phyloP scores from a whole-genome alignment of 2,888 invertebrate genomes.

The Epiblema foenella region DNA sequence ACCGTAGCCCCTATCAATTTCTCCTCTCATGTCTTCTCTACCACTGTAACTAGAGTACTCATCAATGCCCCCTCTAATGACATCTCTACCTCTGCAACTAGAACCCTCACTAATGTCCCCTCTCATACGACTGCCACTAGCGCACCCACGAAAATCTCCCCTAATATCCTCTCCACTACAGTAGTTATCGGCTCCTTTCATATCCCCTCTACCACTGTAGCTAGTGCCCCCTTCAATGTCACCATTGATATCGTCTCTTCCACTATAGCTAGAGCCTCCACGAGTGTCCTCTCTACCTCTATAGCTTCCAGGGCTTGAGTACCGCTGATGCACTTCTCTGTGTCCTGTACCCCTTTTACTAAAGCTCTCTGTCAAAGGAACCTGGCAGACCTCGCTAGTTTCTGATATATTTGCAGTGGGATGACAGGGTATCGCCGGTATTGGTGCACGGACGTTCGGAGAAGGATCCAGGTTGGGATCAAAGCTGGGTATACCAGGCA shows the following conservation, averaged over 20 bases:
- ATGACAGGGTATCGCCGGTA: neutral
- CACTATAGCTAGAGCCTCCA: neutral
- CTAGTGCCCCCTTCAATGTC: neutral
- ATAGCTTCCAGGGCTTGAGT: neutral
- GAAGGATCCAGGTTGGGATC: neutral
- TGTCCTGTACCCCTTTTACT: neutral
- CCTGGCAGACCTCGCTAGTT: neutral
- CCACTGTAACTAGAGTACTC: too few species aligned
- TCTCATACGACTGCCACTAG: neutral
- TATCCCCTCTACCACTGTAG: too few species aligned
- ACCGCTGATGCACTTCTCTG: neutral
- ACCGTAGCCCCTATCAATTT: neutral
- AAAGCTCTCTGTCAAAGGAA: neutral
- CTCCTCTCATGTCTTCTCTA: neutral
- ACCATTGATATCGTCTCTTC: neutral
- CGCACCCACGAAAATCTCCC: too few species aligned
- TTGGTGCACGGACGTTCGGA: neutral
- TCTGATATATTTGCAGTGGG: neutral
- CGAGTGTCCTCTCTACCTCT: neutral
- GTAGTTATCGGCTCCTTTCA: too few species aligned
- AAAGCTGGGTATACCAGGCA: neutral
- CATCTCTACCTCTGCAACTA: neutral
- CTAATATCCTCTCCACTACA: neutral
- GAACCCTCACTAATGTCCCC: neutral
- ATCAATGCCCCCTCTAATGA: neutral